Evolutionary conservation across 2,113 vertebrate species (phyloP).

Genomic region (Felis catus): DNA sequence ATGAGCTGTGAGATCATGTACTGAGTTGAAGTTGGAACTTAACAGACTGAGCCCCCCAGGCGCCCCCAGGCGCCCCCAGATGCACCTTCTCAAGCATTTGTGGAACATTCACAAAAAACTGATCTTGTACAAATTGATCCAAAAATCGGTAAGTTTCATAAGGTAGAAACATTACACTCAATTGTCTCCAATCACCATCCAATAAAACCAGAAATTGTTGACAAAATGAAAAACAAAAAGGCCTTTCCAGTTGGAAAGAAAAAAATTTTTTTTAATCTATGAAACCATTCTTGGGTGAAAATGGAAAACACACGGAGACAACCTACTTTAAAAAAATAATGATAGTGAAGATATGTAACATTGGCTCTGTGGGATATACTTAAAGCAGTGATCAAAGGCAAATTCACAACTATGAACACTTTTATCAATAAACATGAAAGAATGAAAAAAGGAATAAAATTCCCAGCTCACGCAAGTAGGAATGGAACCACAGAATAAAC

Average conservation of each 20-base stretch:
- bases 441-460: neutral
- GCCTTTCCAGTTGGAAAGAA: neutral
- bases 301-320: neutral
- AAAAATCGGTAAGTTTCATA: neutral
- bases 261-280: neutral
- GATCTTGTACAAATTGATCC: neutral
- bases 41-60: no score
- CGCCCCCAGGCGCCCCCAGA: neutral
- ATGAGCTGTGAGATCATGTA: no score
- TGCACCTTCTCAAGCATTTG: no score
- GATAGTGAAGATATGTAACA: neutral
- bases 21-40: no score
- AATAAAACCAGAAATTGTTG: neutral
- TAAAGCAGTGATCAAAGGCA: neutral
- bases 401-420: neutral
- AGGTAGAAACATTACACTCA: neutral
- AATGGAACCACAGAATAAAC: neutral
- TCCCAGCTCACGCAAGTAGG: no score
- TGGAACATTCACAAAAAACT: neutral
- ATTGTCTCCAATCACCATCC: no score
- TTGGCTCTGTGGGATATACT: no score
- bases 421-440: neutral
- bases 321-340: neutral
- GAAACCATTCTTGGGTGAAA: neutral
- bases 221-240: neutral